Evolutionary conservation across 2,797 vertebrate genomes (phyloP).

Genomic region (Peromyscus nudipes): DNA sequence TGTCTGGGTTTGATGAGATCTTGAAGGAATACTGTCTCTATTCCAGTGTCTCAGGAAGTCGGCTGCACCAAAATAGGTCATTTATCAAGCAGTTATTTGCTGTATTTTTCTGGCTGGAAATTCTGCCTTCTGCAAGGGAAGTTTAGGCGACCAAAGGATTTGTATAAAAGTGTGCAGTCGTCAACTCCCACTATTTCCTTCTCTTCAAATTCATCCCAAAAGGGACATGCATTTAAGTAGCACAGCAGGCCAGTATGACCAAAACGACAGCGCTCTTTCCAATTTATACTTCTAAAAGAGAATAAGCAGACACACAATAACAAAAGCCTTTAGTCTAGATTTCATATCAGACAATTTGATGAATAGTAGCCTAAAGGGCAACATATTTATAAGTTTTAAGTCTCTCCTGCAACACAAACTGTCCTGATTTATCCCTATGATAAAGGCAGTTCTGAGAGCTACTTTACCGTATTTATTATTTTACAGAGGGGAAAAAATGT

Average conservation of each 20-base stretch:
- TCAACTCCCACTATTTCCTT: slow-evolving; percentile 72
- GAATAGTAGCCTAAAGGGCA: slow-evolving; percentile 89
- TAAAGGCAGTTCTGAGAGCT: slow-evolving; percentile 88
- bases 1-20: slow-evolving; percentile 37
- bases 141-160: slow-evolving; percentile 43
- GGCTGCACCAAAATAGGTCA: slow-evolving; percentile 62
- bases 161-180: slow-evolving; percentile 55
- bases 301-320: slow-evolving; percentile 80
- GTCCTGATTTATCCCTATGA: slow-evolving; percentile 89
- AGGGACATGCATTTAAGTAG: slow-evolving; percentile 88
- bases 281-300: slow-evolving; percentile 74
- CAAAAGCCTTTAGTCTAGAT: slow-evolving; percentile 84
- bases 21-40: slow-evolving; percentile 59
- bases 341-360: slow-evolving; percentile 86
- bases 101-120: slow-evolving; percentile 76
- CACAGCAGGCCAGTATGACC: slow-evolving; percentile 89
- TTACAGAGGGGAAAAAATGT: slow-evolving; percentile 82
- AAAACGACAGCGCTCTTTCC: slow-evolving; percentile 88
- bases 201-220: slow-evolving; percentile 76
- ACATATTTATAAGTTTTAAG: slow-evolving; percentile 89
- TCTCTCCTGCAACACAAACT: slow-evolving; percentile 86
- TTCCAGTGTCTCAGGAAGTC: slow-evolving; percentile 44
- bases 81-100: slow-evolving; percentile 66
- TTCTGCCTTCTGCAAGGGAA: slow-evolving; percentile 63
- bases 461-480: slow-evolving; percentile 88